Percentiles rank a stretch among this genome's conserved stretches.
Conservation (phyloP, 2,797 vertebrate genomes). For the Falco concolor region DNA sequence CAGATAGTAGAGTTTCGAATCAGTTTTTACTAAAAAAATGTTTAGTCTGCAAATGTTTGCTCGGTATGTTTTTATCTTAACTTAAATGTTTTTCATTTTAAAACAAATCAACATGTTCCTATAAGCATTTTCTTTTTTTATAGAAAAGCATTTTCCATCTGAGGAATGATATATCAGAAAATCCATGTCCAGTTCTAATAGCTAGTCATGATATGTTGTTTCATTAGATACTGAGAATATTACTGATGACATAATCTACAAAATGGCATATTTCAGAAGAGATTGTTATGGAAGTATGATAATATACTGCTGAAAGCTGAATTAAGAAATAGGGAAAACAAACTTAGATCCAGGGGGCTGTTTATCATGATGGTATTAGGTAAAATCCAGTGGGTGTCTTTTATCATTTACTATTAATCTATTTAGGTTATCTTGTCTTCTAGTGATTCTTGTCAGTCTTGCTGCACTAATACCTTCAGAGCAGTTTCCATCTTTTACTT, state of each 20-base stretch:
- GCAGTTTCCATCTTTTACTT: not conserved
- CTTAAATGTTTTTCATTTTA: not conserved
- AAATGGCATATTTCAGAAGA: not conserved
- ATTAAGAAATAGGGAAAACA: not conserved
- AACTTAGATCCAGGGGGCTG: not conserved
- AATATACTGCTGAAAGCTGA: not conserved
- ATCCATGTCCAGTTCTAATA: not conserved
- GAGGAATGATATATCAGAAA: not conserved
- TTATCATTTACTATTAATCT: not conserved
- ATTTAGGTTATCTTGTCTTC: not conserved
- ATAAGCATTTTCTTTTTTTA: not conserved
- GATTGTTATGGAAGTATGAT: not conserved
- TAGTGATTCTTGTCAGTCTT: not conserved
- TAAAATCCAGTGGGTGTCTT: not conserved
- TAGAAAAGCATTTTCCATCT: not conserved
- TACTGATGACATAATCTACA: constrained; percentile 12
- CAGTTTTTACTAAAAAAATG: not conserved
- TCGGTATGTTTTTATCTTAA: not conserved
- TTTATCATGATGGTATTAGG: not conserved
- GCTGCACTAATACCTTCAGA: not conserved
- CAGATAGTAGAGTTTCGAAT: not conserved
- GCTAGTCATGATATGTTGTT: constrained; percentile 1
- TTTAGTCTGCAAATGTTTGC: not conserved
- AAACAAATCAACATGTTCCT: not conserved
- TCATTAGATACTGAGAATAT: not conserved